Evolutionary conservation across 1,140 invertebrate genomes (phyloP), one percentile per base, ranked within the genome.

Genomic region (Euwallacea similis): DNA sequence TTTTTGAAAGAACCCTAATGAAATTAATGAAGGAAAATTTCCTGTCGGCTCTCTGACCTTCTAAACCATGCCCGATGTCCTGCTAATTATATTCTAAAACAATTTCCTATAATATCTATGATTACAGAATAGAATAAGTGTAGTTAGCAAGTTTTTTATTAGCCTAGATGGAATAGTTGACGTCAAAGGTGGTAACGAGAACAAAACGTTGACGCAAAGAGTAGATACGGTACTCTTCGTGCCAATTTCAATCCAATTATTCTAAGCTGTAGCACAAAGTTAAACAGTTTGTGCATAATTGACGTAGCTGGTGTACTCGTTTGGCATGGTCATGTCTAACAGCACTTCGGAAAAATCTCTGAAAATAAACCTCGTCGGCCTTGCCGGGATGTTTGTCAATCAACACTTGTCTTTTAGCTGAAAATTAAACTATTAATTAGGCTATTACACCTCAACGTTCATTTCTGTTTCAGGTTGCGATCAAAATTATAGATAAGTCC

Each of bases 401-500:
- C 21, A 33, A 33, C 21, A 33, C 21, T 33, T 4, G 9, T 50
- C 13, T 50, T 11, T 50, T 50, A 50, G 13, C 13, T 6, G 46
- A 13, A 50, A 50, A 11, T 50, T 13, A 6, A 50, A 50, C 13
- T 50, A 11, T 50, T 50, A 50, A 56, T 56, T 21, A 56, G 16
- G 8, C 11, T 2, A 56, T 56, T 16, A 16, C 54, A 56, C 16
- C 9, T 56, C 16, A 56, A 15, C 9, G 8, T 56, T 56, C 46
- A 42, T 41, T 42, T 58, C 82, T 85, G 79, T 90, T 89, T 61
- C 85, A 97, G 94, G 96, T 98, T 83, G 96, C 96, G 79, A 97
- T 98, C 81, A 98, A 98, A 88, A 98, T 98, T 82, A 96, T 98
- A 80, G 95, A 97, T 84, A 98, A 97, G 85, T 95, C 93, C 42